Percentiles rank a stretch among this genome's conserved stretches.
These are phyloP conservation scores for Trissolcus japonicus DNA, from an alignment of 2,888 invertebrate species.

Conservation along the genomic window DNA sequence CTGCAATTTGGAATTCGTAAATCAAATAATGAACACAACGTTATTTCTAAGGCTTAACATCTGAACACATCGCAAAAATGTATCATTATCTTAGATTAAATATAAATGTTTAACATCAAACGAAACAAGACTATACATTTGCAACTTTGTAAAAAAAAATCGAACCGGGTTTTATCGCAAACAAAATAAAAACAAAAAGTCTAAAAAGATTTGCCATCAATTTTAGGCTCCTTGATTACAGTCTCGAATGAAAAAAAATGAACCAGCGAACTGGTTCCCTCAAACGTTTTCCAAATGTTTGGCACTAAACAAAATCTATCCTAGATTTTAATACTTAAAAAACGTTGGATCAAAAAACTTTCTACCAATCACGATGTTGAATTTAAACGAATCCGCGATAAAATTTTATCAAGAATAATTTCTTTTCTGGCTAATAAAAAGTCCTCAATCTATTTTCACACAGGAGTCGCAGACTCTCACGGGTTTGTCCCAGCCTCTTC, in stretches of 20 bases:
- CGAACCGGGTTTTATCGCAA: too few species aligned
- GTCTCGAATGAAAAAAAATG: neutral
- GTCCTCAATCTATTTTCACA: conserved; percentile 70
- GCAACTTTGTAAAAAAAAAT: neutral
- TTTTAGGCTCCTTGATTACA: too few species aligned
- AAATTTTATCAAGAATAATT: neutral
- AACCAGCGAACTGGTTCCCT: neutral
- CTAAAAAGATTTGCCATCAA: neutral
- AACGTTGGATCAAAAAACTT: neutral
- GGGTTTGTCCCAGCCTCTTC: conserved; percentile 84
- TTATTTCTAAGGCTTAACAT: conserved; percentile 7
- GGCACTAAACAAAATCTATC: neutral
- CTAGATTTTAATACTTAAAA: neutral
- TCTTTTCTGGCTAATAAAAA: neutral
- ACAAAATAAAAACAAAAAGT: neutral
- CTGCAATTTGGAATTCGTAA: conserved; percentile 2
- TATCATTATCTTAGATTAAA: neutral
- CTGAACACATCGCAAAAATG: neutral
- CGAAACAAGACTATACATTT: neutral
- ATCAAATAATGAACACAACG: conserved; percentile 11
- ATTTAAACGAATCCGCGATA: neutral
- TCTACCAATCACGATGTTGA: too few species aligned
- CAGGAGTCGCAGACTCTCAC: conserved; percentile 87
- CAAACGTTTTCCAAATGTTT: neutral
- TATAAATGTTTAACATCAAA: neutral